Percentiles rank a stretch among this genome's conserved stretches.
Evolutionary conservation across 2,888 invertebrate genomes (phyloP).

Genomic region (Nemurella pictetii): DNA sequence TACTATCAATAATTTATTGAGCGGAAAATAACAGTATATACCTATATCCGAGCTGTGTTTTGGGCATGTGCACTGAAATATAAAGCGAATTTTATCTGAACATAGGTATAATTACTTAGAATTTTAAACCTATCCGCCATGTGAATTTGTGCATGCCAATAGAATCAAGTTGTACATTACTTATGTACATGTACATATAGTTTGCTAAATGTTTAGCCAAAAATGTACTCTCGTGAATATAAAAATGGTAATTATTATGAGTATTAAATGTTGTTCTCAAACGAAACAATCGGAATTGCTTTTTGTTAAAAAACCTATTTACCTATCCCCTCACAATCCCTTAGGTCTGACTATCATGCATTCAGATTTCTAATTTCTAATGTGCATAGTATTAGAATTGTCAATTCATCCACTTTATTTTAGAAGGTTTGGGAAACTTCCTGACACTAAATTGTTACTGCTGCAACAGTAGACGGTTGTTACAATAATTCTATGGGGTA

Average conservation of each 20-base stretch:
- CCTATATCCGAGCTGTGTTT: neutral
- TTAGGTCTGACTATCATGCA: too few relatives aligned
- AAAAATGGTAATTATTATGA: too few relatives aligned
- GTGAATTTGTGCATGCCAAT: neutral
- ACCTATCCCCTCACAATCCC: neutral
- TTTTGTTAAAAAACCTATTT: neutral
- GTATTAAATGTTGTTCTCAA: constrained; percentile 18
- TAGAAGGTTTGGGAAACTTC: too few relatives aligned
- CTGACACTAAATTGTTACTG: too few relatives aligned
- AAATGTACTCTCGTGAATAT: neutral
- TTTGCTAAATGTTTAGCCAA: neutral
- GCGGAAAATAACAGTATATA: neutral
- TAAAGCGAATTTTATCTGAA: neutral
- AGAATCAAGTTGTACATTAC: neutral
- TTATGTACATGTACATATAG: too few relatives aligned
- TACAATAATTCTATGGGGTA: too few relatives aligned
- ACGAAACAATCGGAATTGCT: neutral
- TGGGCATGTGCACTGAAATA: neutral
- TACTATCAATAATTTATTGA: neutral
- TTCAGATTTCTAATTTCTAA: too few relatives aligned
- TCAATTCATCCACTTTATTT: too few relatives aligned
- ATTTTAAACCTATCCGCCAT: neutral
- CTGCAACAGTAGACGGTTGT: too few relatives aligned
- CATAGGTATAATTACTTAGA: neutral
- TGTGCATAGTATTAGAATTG: too few relatives aligned